Evolutionary conservation across 1,140 invertebrate species (phyloP).

Genomic region (Paraescarpia echinospica): DNA sequence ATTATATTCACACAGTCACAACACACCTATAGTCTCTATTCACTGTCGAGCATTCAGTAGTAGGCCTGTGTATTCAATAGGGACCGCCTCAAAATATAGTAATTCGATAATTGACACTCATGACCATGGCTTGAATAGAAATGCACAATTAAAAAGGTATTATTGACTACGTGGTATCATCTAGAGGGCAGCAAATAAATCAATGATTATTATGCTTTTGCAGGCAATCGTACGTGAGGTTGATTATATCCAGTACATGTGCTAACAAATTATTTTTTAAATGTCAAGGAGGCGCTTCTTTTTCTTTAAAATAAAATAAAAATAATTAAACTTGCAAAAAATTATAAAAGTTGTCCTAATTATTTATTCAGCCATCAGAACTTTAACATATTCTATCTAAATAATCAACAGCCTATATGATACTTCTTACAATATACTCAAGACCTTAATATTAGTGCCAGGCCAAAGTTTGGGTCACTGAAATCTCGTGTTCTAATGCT

Average conservation of each 20-base stretch:
- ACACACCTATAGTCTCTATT: slow-evolving; percentile 10
- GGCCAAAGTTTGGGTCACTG: too few species aligned
- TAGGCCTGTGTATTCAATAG: not conserved
- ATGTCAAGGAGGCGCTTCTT: not conserved
- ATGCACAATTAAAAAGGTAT: not conserved
- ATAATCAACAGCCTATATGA: too few species aligned
- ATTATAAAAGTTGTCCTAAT: too few species aligned
- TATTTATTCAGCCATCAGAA: too few species aligned
- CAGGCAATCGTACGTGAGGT: not conserved
- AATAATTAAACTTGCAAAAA: too few species aligned
- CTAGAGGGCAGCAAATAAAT: not conserved
- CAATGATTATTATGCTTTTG: not conserved
- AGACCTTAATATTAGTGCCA: too few species aligned
- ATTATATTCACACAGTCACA: slow-evolving; percentile 29
- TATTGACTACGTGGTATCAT: not conserved
- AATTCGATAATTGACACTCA: slow-evolving; percentile 6
- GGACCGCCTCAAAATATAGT: slow-evolving; percentile 4
- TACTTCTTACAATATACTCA: too few species aligned
- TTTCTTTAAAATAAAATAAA: too few species aligned
- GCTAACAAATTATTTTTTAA: not conserved
- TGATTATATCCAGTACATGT: not conserved
- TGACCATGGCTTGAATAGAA: not conserved
- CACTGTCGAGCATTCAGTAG: slow-evolving; percentile 25
- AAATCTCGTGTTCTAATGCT: too few species aligned
- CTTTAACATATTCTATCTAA: too few species aligned